Base-by-base conservation (phyloP, 2,888 invertebrate genomes). In the Rhagonycha lutea region DNA sequence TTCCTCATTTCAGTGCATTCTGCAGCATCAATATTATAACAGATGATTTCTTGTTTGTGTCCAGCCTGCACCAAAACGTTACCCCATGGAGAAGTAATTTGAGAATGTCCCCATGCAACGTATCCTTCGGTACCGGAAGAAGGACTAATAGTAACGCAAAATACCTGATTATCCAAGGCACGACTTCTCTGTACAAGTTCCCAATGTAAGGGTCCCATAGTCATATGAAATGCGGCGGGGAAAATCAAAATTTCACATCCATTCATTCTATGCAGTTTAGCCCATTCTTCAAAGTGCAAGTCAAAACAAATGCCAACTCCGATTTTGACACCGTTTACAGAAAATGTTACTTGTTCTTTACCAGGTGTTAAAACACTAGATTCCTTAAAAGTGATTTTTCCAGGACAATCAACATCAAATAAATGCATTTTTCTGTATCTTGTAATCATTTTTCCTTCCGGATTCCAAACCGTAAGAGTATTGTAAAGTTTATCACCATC, bases 251-350 rank as follows among this genome's bases (percentile, higher is more conserved):
- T 87, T 73, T 96, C 91, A 83, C 98, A 98, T 0, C 95, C 96
- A 93, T 83, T 72, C 47, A 85, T 75, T 4, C 94, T 89, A 88
- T 95, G 94, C 7, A 94, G 82, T 75, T 93, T 91, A 0, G 96
- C 95, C 91, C 98, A 89, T 89, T 98, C 97, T 76, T 94, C 92
- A 88, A 98, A 99, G 14, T 98, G 90, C 72, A 98, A 90, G 85
- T 98, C 98, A 86, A 98, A 98, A 85, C 98, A 99, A 83, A 98
- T 96, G 2, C 97, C 98, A 68, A 98, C 85, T 0, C 98, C 98
- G 74, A 98, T 90, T 88, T 93, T 95, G 77, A 92, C 90, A 14
- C 90, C 88, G 0, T 91, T 91, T 71, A 93, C 91, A 47, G 94
- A 90, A 83, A 98, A 94, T 0, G 91, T 93, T 0, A 94, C 94